A percentile compares a stretch with the other conserved stretches of the same genome.
phyloP scores from a whole-genome alignment of 2,888 invertebrate species.

The Torymus tubicola region DNA sequence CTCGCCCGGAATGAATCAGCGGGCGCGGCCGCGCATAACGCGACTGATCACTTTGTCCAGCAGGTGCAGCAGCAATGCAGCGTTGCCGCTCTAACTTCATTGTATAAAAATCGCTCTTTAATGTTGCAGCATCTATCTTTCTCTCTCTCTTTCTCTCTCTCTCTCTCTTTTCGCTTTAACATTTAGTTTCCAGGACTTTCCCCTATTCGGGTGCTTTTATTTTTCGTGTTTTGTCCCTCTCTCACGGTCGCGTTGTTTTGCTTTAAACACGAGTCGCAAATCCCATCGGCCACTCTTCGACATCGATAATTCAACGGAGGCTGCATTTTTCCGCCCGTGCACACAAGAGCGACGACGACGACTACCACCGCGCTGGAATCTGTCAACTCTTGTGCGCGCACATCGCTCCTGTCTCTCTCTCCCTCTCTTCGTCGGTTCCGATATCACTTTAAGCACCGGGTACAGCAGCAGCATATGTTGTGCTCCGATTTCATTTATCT shows the following conservation, averaged over 20 bases:
- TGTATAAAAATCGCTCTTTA: constrained; percentile 43
- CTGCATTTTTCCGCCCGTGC: constrained; percentile 5
- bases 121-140: not conserved
- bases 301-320: constrained; percentile 42
- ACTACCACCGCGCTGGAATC: not conserved
- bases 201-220: not conserved
- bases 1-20: constrained; percentile 20
- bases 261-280: constrained; percentile 29
- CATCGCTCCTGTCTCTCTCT: too few relatives aligned
- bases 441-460: constrained; percentile 27
- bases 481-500: constrained; percentile 41
- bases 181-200: not conserved
- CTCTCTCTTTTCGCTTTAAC: not conserved
- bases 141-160: not conserved
- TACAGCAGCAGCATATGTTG: not conserved
- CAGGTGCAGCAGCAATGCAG: not conserved
- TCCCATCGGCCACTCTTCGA: constrained; percentile 13
- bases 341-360: too few relatives aligned
- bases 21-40: not conserved
- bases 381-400: constrained; percentile 12
- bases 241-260: constrained; percentile 3
- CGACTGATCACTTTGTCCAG: constrained; percentile 42
- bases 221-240: not conserved
- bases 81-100: constrained; percentile 16
- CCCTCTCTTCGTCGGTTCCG: not conserved